Evolutionary conservation across 2,797 vertebrate genomes (phyloP).

Genomic region (Oreochromis mossambicus): DNA sequence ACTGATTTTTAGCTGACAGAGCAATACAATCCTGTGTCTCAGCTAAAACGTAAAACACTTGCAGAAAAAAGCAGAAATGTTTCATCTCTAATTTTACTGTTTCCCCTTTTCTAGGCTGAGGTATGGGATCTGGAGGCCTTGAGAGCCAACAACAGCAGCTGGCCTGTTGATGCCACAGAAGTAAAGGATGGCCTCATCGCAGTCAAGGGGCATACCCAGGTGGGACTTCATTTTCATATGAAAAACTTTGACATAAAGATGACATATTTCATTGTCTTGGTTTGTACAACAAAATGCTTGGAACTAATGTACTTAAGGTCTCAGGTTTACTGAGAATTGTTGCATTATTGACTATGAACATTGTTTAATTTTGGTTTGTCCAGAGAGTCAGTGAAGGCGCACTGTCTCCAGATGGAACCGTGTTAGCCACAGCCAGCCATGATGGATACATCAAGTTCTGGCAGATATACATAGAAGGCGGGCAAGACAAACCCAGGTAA

Average conservation of each 20-base stretch:
- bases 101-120: conserved; percentile 80
- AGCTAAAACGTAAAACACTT: not conserved
- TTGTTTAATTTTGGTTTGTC: not conserved
- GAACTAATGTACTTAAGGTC: not conserved
- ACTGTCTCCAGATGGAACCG: conserved; percentile 94
- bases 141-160: conserved; percentile 81
- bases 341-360: not conserved
- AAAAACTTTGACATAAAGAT: not conserved
- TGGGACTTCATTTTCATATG: conserved; percentile 44
- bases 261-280: not conserved
- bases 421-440: conserved; percentile 95
- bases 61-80: not conserved
- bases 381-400: conserved; percentile 96
- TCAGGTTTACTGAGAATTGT: not conserved
- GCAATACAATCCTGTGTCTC: not conserved
- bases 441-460: conserved; percentile 98
- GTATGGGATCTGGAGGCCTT: conserved; percentile 97
- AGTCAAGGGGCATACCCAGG: conserved; percentile 91
- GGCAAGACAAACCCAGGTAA: conserved; percentile 92
- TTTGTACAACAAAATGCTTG: not conserved
- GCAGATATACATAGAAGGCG: conserved; percentile 98
- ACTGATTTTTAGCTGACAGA: not conserved
- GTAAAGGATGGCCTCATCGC: conserved; percentile 94
- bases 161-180: conserved; percentile 86
- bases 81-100: not conserved